Evolutionary conservation across 2,113 vertebrate genomes (phyloP), one percentile per base, ranked within the genome.

Genomic region (Callithrix jacchus): DNA sequence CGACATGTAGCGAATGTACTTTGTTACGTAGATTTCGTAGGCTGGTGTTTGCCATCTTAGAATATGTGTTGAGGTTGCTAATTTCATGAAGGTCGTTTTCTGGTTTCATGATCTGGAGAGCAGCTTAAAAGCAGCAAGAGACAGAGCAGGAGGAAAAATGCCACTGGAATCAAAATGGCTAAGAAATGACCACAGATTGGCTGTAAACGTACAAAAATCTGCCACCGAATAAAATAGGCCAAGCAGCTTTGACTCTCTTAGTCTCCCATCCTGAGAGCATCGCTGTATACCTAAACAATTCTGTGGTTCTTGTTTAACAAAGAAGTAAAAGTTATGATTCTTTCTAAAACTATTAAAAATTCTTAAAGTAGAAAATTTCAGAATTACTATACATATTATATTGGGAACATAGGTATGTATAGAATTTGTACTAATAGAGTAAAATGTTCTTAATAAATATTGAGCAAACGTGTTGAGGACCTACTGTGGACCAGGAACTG

Each of bases 41-140:
- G 12, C 64, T 74, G 7, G 8, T 95, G 42, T 77, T 94, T 89
- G 32, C 82, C 58, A 23, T n/a, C 74, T 92, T 81, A 87, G 87
- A 91, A 89, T 95, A 70, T 47, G 27, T 70, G 25, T 70, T 86
- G 84, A 40, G 6, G 16, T 90, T 80, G 54, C 77, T 93, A n/a
- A 92, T 92, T 96, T 92, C n/a, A 61, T 35, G 68, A 80, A 90
- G 13, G 25, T 89, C 14, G 20, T 97, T 76, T 13, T 58, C 35
- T 87, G 20, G 52, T 71, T 84, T 94, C 42, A 92, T 30, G 25
- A 64, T 30, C 13, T 64, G 61, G 61, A 64, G 30, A 64, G 61
- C 27, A 64, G 27, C 6, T 64, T 64, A 93, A 83, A 89, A 58
- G 61, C 45, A 96, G 23, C 25, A 87, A 92, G 27, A 87, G 45